Evolutionary conservation across 2,888 invertebrate species (phyloP), one percentile per base, ranked within the genome.

Genomic region (Lepetodrilus schrolli): DNA sequence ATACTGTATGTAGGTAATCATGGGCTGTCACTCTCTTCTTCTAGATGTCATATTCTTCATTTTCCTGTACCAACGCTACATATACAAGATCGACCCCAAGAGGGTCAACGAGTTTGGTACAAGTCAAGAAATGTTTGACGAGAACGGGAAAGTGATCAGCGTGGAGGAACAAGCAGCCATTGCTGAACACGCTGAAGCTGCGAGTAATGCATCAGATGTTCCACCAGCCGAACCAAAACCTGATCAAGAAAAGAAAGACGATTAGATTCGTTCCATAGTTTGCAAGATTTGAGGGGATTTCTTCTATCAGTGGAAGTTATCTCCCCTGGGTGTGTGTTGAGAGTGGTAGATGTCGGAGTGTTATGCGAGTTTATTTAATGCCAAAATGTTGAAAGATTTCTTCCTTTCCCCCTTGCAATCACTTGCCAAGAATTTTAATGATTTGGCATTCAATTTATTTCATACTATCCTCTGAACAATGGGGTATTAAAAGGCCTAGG

Each of bases 71-170:
- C 99, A 99, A 92, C 94, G 97, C 80, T 99, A 96, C 95, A 98
- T 98, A 83, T 99, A 99, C 92, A 96, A 97, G 85, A 98, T 96
- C 51, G 99, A 99, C 91, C 95, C 95, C 75, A 95, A 94, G 79
- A 93, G 99, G 80, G 94, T 97, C 72, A 99, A 99, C 91, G 99
- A 99, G 91, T 99, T 96, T 92, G 99, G 99, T n/a, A 97, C 96
- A 90, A 96, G 96, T 49, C 96, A 95, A 48, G 98, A 98, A 90
- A 96, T 96, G 94, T 94, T 94, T 81, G 92, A 93, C 17, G 79
- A 83, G 71, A 85, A 85, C 78, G 87, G 84, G 23, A 73, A 72
- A 10, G 75, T 73, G 8, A 58, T 34, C 10, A 37, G 20, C 10
- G n/a, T n/a, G n/a, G 36, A 36, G 48, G 69, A 47, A 38, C 66